Percentiles rank a stretch among this genome's conserved stretches.
Evolutionary conservation across 2,888 invertebrate genomes (phyloP).

Genomic region (Chymomyza caudatula): DNA sequence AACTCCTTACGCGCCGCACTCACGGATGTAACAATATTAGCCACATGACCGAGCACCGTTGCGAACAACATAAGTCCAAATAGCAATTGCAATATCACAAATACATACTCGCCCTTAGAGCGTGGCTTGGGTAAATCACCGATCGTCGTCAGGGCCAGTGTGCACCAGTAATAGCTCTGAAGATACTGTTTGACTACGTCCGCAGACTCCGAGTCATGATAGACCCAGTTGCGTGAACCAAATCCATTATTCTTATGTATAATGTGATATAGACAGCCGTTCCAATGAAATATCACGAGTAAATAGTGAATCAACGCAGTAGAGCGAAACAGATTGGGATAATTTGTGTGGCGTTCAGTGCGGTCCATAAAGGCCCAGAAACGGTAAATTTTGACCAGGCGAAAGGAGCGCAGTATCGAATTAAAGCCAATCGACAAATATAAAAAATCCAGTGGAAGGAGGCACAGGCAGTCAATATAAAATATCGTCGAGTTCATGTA

Average conservation of each 20-base stretch:
- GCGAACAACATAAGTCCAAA: constrained; percentile 97
- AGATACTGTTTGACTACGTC: constrained; percentile 96
- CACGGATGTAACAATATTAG: constrained; percentile 98
- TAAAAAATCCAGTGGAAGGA: constrained; percentile 97
- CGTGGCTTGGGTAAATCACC: constrained; percentile 94
- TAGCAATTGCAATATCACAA: constrained; percentile 95
- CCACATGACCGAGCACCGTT: constrained; percentile 97
- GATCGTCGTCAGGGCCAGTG: constrained; percentile 95
- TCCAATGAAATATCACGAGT: constrained; percentile 99
- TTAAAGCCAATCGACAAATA: constrained; percentile 98
- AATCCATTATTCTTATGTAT: constrained; percentile 97
- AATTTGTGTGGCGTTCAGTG: constrained; percentile 98
- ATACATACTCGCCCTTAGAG: constrained; percentile 96
- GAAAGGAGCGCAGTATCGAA: constrained; percentile 96
- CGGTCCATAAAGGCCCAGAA: constrained; percentile 99
- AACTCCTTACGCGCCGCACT: constrained; percentile 98
- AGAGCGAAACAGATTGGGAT: constrained; percentile 96
- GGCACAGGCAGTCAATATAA: constrained; percentile 98
- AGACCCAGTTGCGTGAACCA: constrained; percentile 95
- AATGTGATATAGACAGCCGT: constrained; percentile 98
- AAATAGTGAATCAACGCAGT: constrained; percentile 96
- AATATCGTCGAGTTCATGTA: constrained; percentile 98
- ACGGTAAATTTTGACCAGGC: constrained; percentile 97
- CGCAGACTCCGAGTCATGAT: constrained; percentile 89
- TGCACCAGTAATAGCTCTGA: constrained; percentile 99